Base-by-base conservation (phyloP, 2,113 vertebrate genomes). In the Diglossa brunneiventris region DNA sequence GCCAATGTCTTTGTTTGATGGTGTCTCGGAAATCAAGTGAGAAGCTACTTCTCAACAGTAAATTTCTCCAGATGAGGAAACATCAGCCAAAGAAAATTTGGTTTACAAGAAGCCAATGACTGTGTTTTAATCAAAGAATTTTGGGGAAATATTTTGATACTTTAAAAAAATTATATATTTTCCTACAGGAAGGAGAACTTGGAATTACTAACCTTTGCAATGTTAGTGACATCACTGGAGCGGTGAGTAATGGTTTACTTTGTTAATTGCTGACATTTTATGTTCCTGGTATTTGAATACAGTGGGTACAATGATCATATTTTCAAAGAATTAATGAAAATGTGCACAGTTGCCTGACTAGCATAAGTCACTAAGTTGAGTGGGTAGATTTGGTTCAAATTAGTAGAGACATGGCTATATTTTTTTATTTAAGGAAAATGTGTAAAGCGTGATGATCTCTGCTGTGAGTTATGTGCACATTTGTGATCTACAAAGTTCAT, bases 241-340 rank as follows among this genome's bases (percentile, higher is more conserved):
- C 73, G 0, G 97, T 98, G 94, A 98, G 98, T 98, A 96, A 97
- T 83, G 5, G 13, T 93, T 97, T 95, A 49, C 47, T 62, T 84
- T 86, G 37, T 64, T 80, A 87, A 73, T 81, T 93, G 49, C 47
- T 0, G 31, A 17, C 30, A 39, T 68, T 90, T 82, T 87, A 53
- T 19, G 42, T 91, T 89, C 55, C n/a, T 83, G 41, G 22, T 88
- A 6, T 59, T 35, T 76, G 80, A 91, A 56, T 91, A 92, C 86
- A 70, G 86, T 56, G 41, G 33, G 23, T 67, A 26, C 67, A 75
- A 41, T 47, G 69, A 42, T 83, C 55, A 49, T 50, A 44, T 81
- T 92, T 52, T 94, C 75, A 77, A 77, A 88, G 84, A 35, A 37
- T 64, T 67, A 3, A 33, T 3, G 4, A 21, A 83, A 91, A 62